Percentiles rank a stretch among this genome's conserved stretches.
Evolutionary conservation across 2,888 invertebrate species (phyloP).

Genomic region (Mayetiola destructor): DNA sequence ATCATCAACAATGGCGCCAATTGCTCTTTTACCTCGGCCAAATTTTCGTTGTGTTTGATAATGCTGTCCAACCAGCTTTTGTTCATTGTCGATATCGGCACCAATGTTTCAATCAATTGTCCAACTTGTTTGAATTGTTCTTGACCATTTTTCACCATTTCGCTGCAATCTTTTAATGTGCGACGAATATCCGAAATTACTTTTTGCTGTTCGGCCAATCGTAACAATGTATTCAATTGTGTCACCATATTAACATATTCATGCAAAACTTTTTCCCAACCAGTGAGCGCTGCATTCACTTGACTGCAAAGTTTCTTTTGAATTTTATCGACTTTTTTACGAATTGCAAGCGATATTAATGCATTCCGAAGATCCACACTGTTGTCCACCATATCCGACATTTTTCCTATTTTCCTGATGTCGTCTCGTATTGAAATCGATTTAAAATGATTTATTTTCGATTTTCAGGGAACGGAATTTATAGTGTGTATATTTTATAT

Average conservation of each 20-base stretch:
- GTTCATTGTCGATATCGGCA: slow-evolving; percentile 1
- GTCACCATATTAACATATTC: background rate
- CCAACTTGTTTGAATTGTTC: slow-evolving; percentile 1
- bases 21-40: background rate
- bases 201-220: background rate
- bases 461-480: no score
- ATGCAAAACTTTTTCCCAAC: background rate
- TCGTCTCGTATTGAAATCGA: background rate
- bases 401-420: no score
- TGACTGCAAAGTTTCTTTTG: background rate
- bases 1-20: background rate
- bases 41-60: background rate
- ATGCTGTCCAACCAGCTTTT: background rate
- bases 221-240: background rate
- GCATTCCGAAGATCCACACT: background rate
- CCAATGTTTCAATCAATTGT: background rate
- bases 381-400: no score
- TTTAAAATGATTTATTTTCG: background rate
- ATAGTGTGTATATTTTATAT: no score
- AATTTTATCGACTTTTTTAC: background rate
- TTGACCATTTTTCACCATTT: background rate
- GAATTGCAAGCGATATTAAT: background rate
- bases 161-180: slow-evolving; percentile 6
- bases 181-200: background rate
- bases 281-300: background rate